These are phyloP conservation scores for Lanius ludovicianus DNA, from an alignment of 2,113 vertebrate species.

Conservation along the genomic window DNA sequence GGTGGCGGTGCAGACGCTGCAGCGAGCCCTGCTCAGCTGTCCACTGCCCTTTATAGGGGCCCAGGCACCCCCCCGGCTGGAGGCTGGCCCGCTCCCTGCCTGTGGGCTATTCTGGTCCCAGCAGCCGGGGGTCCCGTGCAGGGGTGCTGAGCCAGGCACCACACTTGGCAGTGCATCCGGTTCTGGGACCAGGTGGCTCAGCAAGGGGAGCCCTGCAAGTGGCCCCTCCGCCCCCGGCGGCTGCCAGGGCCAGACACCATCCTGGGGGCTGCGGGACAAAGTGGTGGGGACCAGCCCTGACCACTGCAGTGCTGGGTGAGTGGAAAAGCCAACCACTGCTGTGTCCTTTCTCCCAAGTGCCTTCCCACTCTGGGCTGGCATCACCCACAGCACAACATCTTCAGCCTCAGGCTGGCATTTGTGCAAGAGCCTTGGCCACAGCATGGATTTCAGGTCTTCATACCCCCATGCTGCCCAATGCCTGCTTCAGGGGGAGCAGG, in stretches of 20 bases:
- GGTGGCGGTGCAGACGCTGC: neutral
- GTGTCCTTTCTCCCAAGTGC: rapidly evolving
- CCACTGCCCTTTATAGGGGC: constrained; percentile 20
- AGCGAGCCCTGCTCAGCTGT: neutral
- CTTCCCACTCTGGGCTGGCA: neutral
- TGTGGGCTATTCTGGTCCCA: constrained; percentile 22
- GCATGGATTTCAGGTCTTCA: neutral
- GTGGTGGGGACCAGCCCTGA: neutral
- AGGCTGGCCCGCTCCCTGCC: neutral
- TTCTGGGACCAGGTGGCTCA: neutral
- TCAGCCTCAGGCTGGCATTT: rapidly evolving
- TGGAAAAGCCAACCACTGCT: neutral
- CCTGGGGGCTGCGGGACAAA: neutral
- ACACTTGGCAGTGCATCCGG: neutral
- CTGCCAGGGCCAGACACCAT: neutral
- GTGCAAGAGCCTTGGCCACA: neutral
- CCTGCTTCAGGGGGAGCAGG: neutral
- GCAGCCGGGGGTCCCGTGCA: neutral
- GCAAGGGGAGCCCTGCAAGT: neutral
- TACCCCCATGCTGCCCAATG: rapidly evolving
- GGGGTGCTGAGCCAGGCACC: neutral
- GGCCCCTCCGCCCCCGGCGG: rapidly evolving
- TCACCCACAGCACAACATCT: neutral
- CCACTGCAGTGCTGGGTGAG: rapidly evolving
- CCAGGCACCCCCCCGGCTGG: neutral